Evolutionary conservation across 2,113 vertebrate genomes (phyloP), one percentile per base, ranked within the genome.

Genomic region (Hirundichthys speculiger): DNA sequence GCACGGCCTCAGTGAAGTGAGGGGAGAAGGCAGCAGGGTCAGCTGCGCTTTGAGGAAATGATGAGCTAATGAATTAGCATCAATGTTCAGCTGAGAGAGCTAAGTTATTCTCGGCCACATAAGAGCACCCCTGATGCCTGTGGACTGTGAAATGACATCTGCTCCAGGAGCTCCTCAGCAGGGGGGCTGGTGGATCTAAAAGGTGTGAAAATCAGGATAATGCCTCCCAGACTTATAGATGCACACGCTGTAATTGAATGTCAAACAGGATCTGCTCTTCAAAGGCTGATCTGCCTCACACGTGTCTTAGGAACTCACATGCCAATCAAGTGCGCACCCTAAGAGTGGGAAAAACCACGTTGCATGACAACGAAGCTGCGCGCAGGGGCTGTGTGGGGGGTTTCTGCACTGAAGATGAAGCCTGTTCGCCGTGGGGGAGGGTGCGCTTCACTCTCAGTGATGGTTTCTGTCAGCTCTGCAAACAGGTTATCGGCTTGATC

Each of bases 221-320:
- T 60, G 43, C 62, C 49, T 50, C 50, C 11, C 24, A 46, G 42
- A 30, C 34, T 49, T n/a, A 65, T 59, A 42, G 57, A 57, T 45
- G 46, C 63, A 75, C 64, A 56, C 52, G 45, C 64, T 43, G 39
- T 12, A 34, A 46, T 22, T 71, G 49, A 75, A 71, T 64, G 57
- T 77, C 55, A 74, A 77, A 70, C 50, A 25, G 30, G 77, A 72
- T 25, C 25, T 57, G 50, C 68, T 79, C 72, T 60, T 84, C 62
- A 75, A 64, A 75, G 72, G 5, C 7, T 19, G 7, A 4, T 16
- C 57, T 48, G 53, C 18, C 22, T 64, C 48, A 45, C 65, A 64
- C 43, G 45, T 67, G 67, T 67, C 49, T 30, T 3, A 12, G 43
- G 67, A 70, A 58, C 67, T 68, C 64, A 77, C 59, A 69, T 48